A percentile compares a stretch with the other conserved stretches of the same genome.
Evolutionary conservation across 2,797 vertebrate genomes (phyloP).

Genomic region (Pogonophryne albipinna): DNA sequence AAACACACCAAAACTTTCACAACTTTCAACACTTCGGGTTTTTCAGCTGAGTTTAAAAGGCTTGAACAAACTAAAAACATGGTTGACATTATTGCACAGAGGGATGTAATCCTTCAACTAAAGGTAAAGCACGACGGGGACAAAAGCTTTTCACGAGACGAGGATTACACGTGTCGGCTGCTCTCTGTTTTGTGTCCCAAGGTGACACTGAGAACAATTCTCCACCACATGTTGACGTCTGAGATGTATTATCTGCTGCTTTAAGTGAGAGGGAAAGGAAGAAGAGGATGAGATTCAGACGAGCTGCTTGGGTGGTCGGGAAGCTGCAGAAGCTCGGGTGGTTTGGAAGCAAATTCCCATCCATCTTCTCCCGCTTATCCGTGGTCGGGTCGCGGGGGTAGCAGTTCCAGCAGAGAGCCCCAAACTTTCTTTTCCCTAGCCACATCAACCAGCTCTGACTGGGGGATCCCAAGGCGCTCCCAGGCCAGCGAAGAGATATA

Average conservation of each 20-base stretch:
- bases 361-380: too few species aligned
- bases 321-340: not conserved
- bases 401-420: too few species aligned
- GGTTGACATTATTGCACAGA: not conserved
- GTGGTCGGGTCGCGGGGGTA: too few species aligned
- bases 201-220: conserved; percentile 13
- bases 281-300: not conserved
- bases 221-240: conserved; percentile 7
- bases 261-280: too few species aligned
- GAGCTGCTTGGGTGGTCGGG: not conserved
- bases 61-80: not conserved
- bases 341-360: not conserved
- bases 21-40: conserved; percentile 13
- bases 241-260: not conserved
- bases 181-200: not conserved
- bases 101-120: not conserved
- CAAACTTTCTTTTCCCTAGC: too few species aligned
- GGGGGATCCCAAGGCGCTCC: too few species aligned
- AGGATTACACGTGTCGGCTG: not conserved
- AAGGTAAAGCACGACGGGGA: not conserved
- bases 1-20: not conserved
- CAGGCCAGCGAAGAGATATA: too few species aligned
- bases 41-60: conserved; percentile 16
- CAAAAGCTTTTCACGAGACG: conserved; percentile 9
- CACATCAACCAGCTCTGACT: too few species aligned